These are phyloP conservation scores for Melinopterus prodromus DNA, from an alignment of 2,888 invertebrate genomes.

Conservation along the genomic window DNA sequence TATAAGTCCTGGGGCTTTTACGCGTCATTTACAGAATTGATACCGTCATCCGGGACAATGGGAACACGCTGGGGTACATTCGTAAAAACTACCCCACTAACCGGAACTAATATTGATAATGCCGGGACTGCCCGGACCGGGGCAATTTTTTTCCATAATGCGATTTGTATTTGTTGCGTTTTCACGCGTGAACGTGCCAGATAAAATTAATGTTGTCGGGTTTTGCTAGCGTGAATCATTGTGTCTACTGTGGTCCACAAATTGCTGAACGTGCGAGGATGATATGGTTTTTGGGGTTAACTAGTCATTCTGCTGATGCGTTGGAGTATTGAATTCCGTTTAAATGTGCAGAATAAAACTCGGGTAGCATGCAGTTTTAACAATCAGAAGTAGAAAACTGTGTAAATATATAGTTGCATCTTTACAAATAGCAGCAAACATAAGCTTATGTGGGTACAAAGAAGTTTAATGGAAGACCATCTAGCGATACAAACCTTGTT, in stretches of 20 bases:
- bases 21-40: constrained; percentile 39
- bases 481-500: too few species aligned
- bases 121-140: neutral
- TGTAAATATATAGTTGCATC: too few species aligned
- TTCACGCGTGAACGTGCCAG: constrained; percentile 25
- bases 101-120: constrained; percentile 23
- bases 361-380: too few species aligned
- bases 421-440: too few species aligned
- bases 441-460: too few species aligned
- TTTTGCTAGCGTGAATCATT: constrained; percentile 9
- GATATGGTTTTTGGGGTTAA: neutral
- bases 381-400: too few species aligned
- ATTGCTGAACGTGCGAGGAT: neutral
- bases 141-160: constrained; percentile 17
- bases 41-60: constrained; percentile 24
- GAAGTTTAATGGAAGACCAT: too few species aligned
- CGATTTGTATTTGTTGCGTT: constrained; percentile 23
- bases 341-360: neutral
- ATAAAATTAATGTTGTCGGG: constrained; percentile 26
- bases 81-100: constrained; percentile 17
- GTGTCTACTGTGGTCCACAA: neutral
- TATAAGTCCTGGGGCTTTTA: constrained; percentile 31
- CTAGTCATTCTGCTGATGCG: neutral
- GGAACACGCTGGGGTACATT: constrained; percentile 9
- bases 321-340: neutral